A percentile compares a stretch with the other conserved stretches of the same genome.
phyloP scores from a whole-genome alignment of 2,113 vertebrate species.

The Panthera uncia region DNA sequence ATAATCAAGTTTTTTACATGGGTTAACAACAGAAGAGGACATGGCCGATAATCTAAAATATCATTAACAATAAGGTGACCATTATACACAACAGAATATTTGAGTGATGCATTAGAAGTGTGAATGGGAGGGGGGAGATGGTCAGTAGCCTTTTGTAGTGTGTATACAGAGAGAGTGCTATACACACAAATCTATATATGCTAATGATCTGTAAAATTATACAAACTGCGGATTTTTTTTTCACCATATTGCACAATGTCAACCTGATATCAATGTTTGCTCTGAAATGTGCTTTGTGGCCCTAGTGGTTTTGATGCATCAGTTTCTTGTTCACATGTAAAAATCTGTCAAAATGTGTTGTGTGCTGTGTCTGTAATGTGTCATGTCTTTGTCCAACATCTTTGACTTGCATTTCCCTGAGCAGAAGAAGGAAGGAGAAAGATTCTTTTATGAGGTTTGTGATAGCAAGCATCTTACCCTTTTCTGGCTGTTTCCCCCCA shows the following conservation, averaged over 20 bases:
- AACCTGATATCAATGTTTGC: conserved; percentile 69
- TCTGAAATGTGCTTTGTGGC: conserved; percentile 65
- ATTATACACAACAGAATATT: neutral
- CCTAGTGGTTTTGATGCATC: neutral
- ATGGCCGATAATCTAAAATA: neutral
- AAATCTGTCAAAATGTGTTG: conserved; percentile 69
- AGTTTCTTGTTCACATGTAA: conserved; percentile 46
- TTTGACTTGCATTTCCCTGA: conserved; percentile 87
- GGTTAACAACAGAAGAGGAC: conserved; percentile 28
- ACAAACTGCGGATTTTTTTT: conserved; percentile 49
- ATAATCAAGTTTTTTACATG: neutral
- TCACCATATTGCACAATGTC: conserved; percentile 63
- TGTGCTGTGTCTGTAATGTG: conserved; percentile 91
- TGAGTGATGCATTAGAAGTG: neutral
- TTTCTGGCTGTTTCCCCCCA: conserved; percentile 55
- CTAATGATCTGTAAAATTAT: conserved; percentile 80
- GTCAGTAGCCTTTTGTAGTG: neutral
- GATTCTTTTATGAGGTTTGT: conserved; percentile 99
- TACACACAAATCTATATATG: neutral
- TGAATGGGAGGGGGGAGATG: neutral
- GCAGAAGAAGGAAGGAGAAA: conserved; percentile 98
- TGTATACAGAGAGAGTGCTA: neutral
- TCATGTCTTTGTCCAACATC: conserved; percentile 88
- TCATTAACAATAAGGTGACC: neutral
- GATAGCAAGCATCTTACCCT: conserved; percentile 80